Percentiles rank a stretch among this genome's conserved stretches.
These are phyloP conservation scores for Cacatua alba DNA, from an alignment of 2,113 vertebrate species.

Conservation along the genomic window DNA sequence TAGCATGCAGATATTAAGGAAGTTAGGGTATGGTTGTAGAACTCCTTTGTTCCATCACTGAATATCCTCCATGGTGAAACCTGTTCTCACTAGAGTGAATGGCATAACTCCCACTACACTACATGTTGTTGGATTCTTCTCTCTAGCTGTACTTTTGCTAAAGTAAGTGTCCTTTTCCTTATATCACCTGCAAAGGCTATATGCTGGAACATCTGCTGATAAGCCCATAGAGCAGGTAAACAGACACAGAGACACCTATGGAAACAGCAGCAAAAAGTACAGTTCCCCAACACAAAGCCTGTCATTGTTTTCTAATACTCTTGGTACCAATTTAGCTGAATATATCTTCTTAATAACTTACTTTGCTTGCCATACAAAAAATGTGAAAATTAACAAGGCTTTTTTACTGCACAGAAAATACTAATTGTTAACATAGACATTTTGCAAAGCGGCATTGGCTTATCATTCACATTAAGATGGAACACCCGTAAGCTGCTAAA, in stretches of 20 bases:
- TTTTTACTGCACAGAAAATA: background rate
- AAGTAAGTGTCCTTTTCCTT: background rate
- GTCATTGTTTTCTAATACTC: background rate
- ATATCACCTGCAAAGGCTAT: background rate
- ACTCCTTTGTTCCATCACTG: background rate
- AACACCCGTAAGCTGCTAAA: background rate
- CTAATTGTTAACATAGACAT: background rate
- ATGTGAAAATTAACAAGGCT: background rate
- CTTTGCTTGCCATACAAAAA: background rate
- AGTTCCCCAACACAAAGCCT: background rate
- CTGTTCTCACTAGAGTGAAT: background rate
- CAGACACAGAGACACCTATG: background rate
- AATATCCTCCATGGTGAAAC: background rate
- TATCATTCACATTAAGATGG: background rate
- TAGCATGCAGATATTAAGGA: background rate
- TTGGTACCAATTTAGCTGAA: background rate
- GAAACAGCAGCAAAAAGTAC: background rate
- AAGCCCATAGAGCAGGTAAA: background rate
- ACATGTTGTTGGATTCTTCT: background rate
- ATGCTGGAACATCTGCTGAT: background rate
- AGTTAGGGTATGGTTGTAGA: background rate
- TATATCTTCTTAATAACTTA: background rate
- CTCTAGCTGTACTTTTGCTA: background rate
- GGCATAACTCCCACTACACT: background rate
- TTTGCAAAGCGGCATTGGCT: background rate